phyloP scores from a whole-genome alignment of 2,113 vertebrate species.

The Bettongia penicillata region DNA sequence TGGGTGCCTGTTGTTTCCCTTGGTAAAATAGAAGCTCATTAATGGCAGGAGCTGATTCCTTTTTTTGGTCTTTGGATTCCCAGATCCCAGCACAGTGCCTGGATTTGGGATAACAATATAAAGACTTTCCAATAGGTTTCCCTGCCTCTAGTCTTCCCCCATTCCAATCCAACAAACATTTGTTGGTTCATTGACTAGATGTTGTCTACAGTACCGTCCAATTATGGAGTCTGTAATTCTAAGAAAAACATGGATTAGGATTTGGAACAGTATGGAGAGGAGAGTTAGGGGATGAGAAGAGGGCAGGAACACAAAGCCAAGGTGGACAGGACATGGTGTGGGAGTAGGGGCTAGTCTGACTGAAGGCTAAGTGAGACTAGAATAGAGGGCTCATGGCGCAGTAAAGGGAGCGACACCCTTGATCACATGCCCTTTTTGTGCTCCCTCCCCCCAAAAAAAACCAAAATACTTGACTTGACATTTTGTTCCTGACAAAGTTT shows the following conservation, averaged over 20 bases:
- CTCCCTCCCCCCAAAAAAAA: background rate
- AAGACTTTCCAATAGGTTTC: background rate
- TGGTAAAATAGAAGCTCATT: background rate
- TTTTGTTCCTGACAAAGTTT: background rate
- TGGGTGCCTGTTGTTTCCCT: background rate
- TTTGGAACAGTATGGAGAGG: background rate
- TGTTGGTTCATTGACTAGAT: background rate
- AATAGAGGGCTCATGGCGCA: background rate
- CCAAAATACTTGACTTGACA: background rate
- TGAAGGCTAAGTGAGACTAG: background rate
- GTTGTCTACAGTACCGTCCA: background rate
- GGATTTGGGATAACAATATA: background rate
- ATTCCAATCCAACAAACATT: background rate
- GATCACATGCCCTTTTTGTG: background rate
- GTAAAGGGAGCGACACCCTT: background rate
- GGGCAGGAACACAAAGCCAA: background rate
- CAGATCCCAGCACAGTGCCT: background rate
- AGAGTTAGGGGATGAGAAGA: background rate
- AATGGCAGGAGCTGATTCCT: background rate
- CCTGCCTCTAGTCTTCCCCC: background rate
- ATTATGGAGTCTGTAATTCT: background rate
- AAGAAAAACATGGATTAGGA: background rate
- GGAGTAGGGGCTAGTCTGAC: background rate
- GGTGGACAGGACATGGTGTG: background rate
- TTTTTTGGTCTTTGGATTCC: background rate